Evolutionary conservation across 2,888 invertebrate genomes (phyloP).

Genomic region (Pemphredon lugubris): DNA sequence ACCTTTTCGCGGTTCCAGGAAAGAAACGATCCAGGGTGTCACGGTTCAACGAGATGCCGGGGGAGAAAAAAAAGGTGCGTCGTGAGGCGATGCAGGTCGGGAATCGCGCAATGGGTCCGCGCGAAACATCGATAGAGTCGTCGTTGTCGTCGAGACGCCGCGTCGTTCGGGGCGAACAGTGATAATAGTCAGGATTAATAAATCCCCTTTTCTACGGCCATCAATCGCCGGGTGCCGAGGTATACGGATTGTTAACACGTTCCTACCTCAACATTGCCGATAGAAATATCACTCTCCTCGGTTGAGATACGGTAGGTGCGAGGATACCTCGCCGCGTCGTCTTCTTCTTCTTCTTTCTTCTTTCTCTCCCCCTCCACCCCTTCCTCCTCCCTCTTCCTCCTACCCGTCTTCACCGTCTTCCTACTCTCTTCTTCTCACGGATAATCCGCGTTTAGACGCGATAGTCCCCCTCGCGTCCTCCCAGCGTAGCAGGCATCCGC

Average conservation of each 20-base stretch:
- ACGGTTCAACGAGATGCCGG: not conserved
- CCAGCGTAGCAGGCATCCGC: no score
- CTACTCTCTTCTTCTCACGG: no score
- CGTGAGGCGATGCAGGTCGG: conserved; percentile 18
- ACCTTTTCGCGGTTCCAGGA: not conserved
- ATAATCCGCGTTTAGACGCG: conserved; percentile 60
- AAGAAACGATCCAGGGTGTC: no score
- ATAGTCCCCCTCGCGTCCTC: conserved; percentile 50
- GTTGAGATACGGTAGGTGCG: conserved; percentile 63
- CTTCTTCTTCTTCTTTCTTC: conserved; percentile 28
- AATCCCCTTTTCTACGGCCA: conserved; percentile 73
- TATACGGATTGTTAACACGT: conserved; percentile 73
- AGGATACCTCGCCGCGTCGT: conserved; percentile 31
- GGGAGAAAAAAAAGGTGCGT: not conserved
- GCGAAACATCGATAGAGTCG: conserved; percentile 65
- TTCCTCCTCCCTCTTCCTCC: not conserved
- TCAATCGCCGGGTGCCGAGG: conserved; percentile 70
- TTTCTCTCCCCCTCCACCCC: not conserved
- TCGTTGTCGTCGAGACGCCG: conserved; percentile 48
- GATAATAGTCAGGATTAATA: conserved; percentile 73
- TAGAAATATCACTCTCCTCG: conserved; percentile 74
- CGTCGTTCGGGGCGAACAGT: conserved; percentile 50
- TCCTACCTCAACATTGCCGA: conserved; percentile 60
- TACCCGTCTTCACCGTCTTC: conserved; percentile 21
- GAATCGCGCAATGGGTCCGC: conserved; percentile 26